Conservation (phyloP, 2,888 invertebrate species). For the Troglohyphantes excavatus region DNA sequence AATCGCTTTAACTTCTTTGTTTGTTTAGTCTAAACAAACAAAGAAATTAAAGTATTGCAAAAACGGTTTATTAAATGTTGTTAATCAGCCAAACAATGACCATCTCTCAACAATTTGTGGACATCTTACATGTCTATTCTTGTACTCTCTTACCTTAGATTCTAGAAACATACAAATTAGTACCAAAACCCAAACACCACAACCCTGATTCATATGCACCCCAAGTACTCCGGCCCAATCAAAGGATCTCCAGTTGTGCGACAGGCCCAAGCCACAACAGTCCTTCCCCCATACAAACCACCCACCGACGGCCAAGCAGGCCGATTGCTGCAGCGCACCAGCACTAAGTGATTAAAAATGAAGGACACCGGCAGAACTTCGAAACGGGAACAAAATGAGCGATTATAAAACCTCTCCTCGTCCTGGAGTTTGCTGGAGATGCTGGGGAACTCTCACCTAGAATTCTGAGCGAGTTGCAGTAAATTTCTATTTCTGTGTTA, state of each 20-base stretch:
- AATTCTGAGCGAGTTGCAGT: conserved; percentile 62
- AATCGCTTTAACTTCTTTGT: no score
- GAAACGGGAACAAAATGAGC: conserved; percentile 44
- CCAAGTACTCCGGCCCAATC: neutral
- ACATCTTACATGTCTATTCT: no score
- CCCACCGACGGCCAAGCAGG: neutral
- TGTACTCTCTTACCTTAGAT: no score
- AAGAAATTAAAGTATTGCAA: no score
- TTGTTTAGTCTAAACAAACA: no score
- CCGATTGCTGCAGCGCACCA: neutral
- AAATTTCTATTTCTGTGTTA: conserved; percentile 64
- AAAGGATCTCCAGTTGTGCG: conserved; percentile 2
- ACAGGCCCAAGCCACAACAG: neutral
- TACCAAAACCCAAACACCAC: no score
- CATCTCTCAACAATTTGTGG: no score
- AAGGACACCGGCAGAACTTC: neutral
- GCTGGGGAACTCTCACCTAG: conserved; percentile 39
- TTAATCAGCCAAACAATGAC: no score
- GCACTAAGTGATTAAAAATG: conserved; percentile 56
- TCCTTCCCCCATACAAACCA: neutral
- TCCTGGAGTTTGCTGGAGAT: conserved; percentile 21
- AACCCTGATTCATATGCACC: no score
- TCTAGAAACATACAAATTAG: no score
- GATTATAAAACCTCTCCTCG: conserved; percentile 68
- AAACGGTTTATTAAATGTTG: no score